Percentiles rank a stretch among this genome's conserved stretches.
phyloP scores from a whole-genome alignment of 2,888 invertebrate genomes.

The Cosmia trapezina region DNA sequence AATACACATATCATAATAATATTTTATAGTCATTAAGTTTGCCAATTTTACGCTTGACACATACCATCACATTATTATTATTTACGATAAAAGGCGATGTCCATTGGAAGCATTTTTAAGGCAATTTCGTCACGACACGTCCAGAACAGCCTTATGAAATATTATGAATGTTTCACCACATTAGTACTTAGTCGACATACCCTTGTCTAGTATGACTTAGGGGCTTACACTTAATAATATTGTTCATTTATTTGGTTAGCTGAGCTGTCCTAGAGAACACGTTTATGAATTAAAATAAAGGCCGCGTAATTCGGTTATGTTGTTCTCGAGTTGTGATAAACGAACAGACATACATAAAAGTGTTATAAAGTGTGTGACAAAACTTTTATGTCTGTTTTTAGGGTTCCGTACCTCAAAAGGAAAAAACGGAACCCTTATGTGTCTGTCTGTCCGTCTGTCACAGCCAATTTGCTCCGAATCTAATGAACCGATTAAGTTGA shows the following conservation, averaged over 20 bases:
- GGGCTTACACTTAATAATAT: background rate
- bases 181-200: background rate
- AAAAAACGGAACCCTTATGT: too few species aligned
- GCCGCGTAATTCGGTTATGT: background rate
- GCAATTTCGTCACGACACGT: conserved; percentile 19
- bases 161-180: conserved; percentile 36
- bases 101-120: conserved; percentile 33
- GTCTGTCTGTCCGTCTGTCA: too few species aligned
- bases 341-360: background rate
- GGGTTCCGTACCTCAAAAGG: too few species aligned
- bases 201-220: background rate
- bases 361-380: background rate
- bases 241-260: background rate
- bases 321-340: background rate
- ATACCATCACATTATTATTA: conserved; percentile 5
- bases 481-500: too few species aligned
- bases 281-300: background rate
- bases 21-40: conserved; percentile 26
- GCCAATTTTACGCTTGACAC: conserved; percentile 38
- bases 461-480: too few species aligned
- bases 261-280: background rate
- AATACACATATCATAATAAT: conserved; percentile 46
- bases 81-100: conserved; percentile 18
- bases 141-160: conserved; percentile 28
- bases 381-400: background rate